phyloP scores from a whole-genome alignment of 2,888 invertebrate genomes.

The Eristalis pertinax region DNA sequence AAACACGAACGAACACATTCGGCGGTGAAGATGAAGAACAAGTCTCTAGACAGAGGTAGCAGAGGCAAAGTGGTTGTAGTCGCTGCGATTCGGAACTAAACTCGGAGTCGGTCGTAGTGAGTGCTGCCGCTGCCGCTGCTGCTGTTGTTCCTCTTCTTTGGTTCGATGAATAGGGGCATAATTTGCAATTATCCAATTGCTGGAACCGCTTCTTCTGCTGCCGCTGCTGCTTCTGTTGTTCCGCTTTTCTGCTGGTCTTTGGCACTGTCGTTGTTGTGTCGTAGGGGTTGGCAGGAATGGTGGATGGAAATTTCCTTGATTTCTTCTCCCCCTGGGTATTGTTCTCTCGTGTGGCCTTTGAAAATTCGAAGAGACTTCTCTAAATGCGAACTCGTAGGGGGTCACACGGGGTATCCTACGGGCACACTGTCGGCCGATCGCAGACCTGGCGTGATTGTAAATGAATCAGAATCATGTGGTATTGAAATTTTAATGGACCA shows the following conservation, averaged over 20 bases:
- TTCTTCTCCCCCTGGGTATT: neutral
- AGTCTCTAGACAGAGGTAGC: constrained; percentile 51
- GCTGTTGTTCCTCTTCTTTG: constrained; percentile 18
- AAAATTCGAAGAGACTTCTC: constrained; percentile 18
- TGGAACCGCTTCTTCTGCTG: constrained; percentile 7
- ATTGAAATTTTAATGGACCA: constrained; percentile 41
- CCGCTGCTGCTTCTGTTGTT: constrained; percentile 18
- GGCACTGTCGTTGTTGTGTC: neutral
- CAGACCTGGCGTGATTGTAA: constrained; percentile 6
- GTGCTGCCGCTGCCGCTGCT: neutral
- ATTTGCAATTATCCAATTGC: constrained; percentile 67
- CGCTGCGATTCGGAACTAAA: neutral
- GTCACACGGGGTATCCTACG: constrained; percentile 23
- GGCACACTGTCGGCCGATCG: neutral
- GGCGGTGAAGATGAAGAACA: constrained; percentile 1
- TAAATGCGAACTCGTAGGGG: constrained; percentile 45
- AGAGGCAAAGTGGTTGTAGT: constrained; percentile 53
- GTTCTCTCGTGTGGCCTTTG: too few relatives aligned
- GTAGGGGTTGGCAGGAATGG: constrained; percentile 34
- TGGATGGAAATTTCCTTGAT: constrained; percentile 10
- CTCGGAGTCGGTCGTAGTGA: constrained; percentile 5
- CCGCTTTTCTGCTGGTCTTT: neutral
- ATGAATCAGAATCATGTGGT: constrained; percentile 28
- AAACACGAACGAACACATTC: constrained; percentile 39
- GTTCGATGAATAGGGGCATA: constrained; percentile 63